Evolutionary conservation across 1,140 invertebrate genomes (phyloP).

Genomic region (Thaumatotibia leucotreta): DNA sequence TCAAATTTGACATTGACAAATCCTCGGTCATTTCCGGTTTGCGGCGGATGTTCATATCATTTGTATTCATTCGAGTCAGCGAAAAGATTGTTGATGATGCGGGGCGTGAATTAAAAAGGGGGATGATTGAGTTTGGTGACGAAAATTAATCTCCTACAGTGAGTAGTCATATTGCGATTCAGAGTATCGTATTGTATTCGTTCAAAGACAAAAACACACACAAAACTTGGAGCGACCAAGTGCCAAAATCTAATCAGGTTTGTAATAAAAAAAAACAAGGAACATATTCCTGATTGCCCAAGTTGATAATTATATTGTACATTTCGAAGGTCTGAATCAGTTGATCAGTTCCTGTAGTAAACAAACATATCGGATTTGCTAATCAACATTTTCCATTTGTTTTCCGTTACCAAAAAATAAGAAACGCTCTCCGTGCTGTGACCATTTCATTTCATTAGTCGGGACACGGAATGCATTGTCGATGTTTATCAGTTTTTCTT

Average conservation of each 20-base stretch:
- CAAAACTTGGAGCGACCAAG: no score
- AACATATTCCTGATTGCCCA: no score
- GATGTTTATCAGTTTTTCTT: slow-evolving; percentile 20
- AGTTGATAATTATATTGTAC: no score
- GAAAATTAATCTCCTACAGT: neutral
- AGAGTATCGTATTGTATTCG: neutral
- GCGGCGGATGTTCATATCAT: slow-evolving; percentile 66
- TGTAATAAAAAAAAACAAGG: no score
- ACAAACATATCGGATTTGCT: neutral
- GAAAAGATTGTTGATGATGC: slow-evolving; percentile 29
- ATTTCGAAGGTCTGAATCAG: no score
- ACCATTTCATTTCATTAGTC: slow-evolving; percentile 16
- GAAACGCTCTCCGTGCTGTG: neutral
- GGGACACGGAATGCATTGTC: neutral
- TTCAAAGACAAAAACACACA: no score
- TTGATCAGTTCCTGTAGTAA: neutral
- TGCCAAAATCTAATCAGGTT: no score
- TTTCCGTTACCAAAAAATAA: neutral
- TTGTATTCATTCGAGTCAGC: slow-evolving; percentile 65
- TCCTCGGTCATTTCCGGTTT: slow-evolving; percentile 63
- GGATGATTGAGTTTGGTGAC: slow-evolving; percentile 7
- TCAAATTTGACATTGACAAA: slow-evolving; percentile 74
- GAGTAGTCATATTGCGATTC: neutral
- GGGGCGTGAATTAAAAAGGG: slow-evolving; percentile 40
- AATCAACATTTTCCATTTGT: slow-evolving; percentile 1